These are phyloP conservation scores for Eupelmus urozonus DNA, from an alignment of 2,888 invertebrate species.

Conservation along the genomic window DNA sequence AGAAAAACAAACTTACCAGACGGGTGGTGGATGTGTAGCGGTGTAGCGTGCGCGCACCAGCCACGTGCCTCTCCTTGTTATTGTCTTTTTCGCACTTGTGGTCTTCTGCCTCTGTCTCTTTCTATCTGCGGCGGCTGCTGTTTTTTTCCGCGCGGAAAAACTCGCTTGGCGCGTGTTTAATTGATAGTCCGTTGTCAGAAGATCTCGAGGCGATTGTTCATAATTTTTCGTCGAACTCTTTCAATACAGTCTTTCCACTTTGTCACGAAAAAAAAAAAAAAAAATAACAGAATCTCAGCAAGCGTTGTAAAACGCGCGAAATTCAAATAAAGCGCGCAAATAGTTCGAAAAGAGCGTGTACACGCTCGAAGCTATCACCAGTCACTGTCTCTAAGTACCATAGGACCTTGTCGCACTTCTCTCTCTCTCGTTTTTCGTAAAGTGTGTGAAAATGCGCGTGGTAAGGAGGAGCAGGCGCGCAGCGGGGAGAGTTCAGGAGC, in stretches of 20 bases:
- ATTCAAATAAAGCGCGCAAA: slow-evolving; percentile 1
- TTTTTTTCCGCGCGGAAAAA: too few species aligned
- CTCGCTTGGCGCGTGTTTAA: too few species aligned
- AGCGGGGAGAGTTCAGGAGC: too few species aligned
- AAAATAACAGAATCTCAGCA: not conserved
- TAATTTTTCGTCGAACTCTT: too few species aligned
- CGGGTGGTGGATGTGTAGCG: not conserved
- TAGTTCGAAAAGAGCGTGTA: too few species aligned
- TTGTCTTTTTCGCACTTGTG: not conserved
- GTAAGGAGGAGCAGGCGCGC: too few species aligned
- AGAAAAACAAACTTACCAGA: slow-evolving; percentile 38
- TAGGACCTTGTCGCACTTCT: not conserved
- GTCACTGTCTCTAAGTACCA: not conserved
- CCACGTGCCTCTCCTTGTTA: slow-evolving; percentile 38
- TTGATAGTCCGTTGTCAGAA: too few species aligned
- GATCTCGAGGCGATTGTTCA: too few species aligned
- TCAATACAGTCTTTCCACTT: not conserved
- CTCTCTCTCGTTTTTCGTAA: not conserved
- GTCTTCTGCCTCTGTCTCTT: too few species aligned
- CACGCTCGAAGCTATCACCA: not conserved
- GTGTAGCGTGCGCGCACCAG: not conserved
- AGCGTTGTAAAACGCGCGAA: not conserved
- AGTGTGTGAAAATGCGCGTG: too few species aligned
- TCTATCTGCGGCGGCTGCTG: too few species aligned
- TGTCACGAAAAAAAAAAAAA: too few species aligned